Base-by-base conservation (phyloP, 2,113 vertebrate genomes). In the Rhinopomastus cyanomelas region DNA sequence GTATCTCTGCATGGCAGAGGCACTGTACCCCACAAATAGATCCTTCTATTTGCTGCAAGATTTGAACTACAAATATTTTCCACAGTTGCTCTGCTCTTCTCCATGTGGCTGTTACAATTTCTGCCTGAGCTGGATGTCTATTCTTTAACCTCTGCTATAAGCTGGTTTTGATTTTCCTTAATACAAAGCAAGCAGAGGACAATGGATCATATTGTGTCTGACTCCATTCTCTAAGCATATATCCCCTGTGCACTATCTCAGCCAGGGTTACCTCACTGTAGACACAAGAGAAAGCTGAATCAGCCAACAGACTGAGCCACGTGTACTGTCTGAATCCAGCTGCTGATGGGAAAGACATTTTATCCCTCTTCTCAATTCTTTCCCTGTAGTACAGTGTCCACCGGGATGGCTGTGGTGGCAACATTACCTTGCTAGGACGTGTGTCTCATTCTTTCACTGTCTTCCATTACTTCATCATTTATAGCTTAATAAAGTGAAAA, bases 121-220 rank as follows among this genome's bases (percentile, higher is more conserved):
- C 16, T 84, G 48, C 36, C 39, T 12, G n/a, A 88, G 79, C 49
- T 85, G 68, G 62, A 51, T 65, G 76, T 83, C 89, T 69, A 3
- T 75, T 87, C 82, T 81, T 87, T 57, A 91, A 69, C 66, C 59
- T 74, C 64, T 92, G 57, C 32, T 48, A 20, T 60, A 82, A 85
- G 46, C 76, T 93, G 68, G 26, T 94, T 96, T 96, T 88, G 78
- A 95, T 94, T 96, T 86, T 62, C 56, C 30, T 69, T 64, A 79
- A 73, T 89, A 77, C 29, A 94, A 93, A 90, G 78, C 82, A 90
- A 32, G 53, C 46, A 80, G 74, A 83, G 46, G 44, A 93, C 84
- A 90, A 82, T 62, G 65, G 79, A 57, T 77, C 0, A 5, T 30
- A 51, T 22, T 78, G 42, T 85, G 32, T 12, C 51, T 91, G 78